Base-by-base conservation (phyloP, 2,797 vertebrate genomes). In the Enteromius argenteus region DNA sequence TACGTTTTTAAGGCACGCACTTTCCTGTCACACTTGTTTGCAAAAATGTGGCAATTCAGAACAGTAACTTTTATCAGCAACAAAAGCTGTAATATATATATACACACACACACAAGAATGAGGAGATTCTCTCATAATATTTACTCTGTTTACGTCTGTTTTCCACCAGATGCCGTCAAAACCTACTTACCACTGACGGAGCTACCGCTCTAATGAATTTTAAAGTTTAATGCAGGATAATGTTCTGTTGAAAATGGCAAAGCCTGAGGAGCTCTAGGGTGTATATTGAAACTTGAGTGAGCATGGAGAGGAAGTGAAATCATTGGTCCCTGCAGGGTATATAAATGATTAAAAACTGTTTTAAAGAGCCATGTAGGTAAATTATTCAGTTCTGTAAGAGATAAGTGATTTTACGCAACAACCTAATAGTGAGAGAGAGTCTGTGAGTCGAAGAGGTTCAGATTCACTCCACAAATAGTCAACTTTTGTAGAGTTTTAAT, bases 301-400 rank as follows among this genome's bases (percentile, higher is more conserved):
- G 80, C 58, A 77, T 51, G n/a, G 14, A 80, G 62, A 75, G 68
- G 46, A 64, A 73, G 58, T 60, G 69, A 67, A 84, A 80, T 71
- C 74, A 84, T 37, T 66, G 80, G 76, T 79, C 80, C 81, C 80
- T 83, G 84, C 75, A 85, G 87, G 86, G 42, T 87, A 64, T 56
- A 84, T 93, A 53, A 94, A 94, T 92, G 86, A 93, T 94, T 93
- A 84, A 93, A 85, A 71, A 89, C 74, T 90, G 85, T 72, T 87
- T 89, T 90, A 91, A 92, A 90, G 90, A 87, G 86, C 78, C 84
- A 89, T 89, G 87, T 75, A 71, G 77, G 80, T 94, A 76, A 93
- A 94, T 94, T 90, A 94, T 94, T 93, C 51, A 94, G 30, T 81
- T 88, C 88, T 87, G 85, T 91, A 90, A 90, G 88, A 93, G 88